Base-by-base conservation (phyloP, 2,113 vertebrate genomes). In the Elgaria multicarinata region DNA sequence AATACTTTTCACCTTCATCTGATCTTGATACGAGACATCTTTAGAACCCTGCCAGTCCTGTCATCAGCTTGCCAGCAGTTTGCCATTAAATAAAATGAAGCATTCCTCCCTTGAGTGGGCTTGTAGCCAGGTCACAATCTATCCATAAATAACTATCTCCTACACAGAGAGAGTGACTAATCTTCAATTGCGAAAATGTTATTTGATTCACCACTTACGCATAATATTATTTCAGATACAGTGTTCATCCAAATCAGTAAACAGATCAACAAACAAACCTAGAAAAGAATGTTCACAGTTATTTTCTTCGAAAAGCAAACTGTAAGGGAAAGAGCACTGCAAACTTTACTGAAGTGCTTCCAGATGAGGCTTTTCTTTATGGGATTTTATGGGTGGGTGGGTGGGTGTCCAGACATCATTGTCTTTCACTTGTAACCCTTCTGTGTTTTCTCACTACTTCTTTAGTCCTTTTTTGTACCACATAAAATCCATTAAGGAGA, bases 141-240 rank as follows among this genome's bases (percentile, higher is more conserved):
- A 91, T 64, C 50, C 85, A 12, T n/a, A 80, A 72, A 55, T 24
- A 83, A 26, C 0, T 79, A 12, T 26, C 80, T 86, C 75, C 90
- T 89, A 50, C 46, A 5, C 80, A 90, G 92, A 77, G 46, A 7
- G 39, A 24, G 1, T 87, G 91, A 26, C 8, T 88, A 22, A 33
- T 4, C 8, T 44, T 36, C 0, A 81, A 31, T 8, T 24, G 83
- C 46, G 83, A 44, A 7, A 83, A 72, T 5, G 22, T 72, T 91
- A 16, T 50, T 83, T 87, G 58, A 89, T 87, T 89, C 2, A 28
- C 36, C 87, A n/a, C 66, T 39, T 93, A 85, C 66, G 82, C 90
- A 69, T 80, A 58, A 53, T 92, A 64, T 88, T 90, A 53, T 10
- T 66, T 83, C 74, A 24, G 62, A 26, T 26, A n/a, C 39, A 31